Conservation (phyloP, 1,140 invertebrate species). For the Archegozetes longisetosus region DNA sequence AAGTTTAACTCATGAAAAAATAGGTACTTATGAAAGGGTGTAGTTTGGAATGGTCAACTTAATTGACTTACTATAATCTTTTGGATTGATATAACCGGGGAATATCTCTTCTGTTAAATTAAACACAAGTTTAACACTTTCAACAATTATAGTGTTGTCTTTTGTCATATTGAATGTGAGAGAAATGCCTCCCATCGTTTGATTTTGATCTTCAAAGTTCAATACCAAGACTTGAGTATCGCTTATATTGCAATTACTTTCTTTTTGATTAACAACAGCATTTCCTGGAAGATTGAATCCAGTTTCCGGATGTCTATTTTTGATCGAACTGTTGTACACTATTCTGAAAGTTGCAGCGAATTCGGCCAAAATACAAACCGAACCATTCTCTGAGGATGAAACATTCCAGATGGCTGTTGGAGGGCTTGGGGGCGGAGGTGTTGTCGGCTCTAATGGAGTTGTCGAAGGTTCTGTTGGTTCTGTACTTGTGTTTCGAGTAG, state of each 20-base stretch:
- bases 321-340: not conserved
- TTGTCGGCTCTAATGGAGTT: not conserved
- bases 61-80: too few species aligned
- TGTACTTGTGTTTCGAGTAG: not conserved
- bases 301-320: not conserved
- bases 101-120: too few species aligned
- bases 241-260: not conserved
- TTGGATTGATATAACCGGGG: too few species aligned
- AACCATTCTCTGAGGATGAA: not conserved
- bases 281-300: not conserved
- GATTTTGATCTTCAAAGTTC: not conserved
- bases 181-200: not conserved
- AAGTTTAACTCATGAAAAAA: too few species aligned
- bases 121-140: too few species aligned
- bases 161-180: not conserved
- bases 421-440: not conserved
- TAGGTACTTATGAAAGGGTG: too few species aligned
- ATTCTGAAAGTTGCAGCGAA: not conserved
- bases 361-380: not conserved
- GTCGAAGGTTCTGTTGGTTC: not conserved
- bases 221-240: not conserved
- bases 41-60: too few species aligned
- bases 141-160: too few species aligned
- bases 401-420: not conserved
- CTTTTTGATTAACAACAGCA: not conserved